Conservation (phyloP, 2,113 vertebrate genomes). For the Rallus limicola region DNA sequence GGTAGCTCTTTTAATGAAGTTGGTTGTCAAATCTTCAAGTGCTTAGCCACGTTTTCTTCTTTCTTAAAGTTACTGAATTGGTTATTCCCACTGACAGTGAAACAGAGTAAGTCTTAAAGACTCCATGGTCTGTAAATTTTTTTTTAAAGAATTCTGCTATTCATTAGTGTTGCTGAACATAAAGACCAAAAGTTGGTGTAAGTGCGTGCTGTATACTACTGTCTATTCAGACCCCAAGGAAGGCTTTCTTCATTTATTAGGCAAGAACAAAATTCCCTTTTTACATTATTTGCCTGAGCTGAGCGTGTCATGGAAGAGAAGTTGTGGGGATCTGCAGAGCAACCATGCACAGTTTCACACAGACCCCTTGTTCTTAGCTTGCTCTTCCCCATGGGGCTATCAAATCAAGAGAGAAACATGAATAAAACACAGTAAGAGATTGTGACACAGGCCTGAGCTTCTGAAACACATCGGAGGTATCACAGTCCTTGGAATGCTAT, state of each 20-base stretch:
- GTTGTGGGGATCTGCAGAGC: not conserved
- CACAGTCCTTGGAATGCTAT: not conserved
- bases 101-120: not conserved
- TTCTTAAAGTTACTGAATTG: slow-evolving; percentile 14
- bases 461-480: not conserved
- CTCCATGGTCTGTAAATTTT: not conserved
- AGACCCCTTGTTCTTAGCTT: not conserved
- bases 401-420: not conserved
- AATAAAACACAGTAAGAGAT: not conserved
- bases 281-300: not conserved
- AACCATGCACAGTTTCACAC: not conserved
- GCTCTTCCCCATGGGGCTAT: fast-evolving
- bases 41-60: not conserved
- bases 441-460: not conserved
- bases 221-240: not conserved
- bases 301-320: not conserved
- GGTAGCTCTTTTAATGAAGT: not conserved
- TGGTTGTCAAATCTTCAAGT: not conserved
- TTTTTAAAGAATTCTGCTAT: not conserved
- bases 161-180: not conserved
- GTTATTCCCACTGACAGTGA: not conserved
- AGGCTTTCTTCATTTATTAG: not conserved
- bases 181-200: not conserved
- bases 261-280: not conserved
- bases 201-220: not conserved